Conservation (phyloP, 1,140 invertebrate species). For the Liolophura sinensis region DNA sequence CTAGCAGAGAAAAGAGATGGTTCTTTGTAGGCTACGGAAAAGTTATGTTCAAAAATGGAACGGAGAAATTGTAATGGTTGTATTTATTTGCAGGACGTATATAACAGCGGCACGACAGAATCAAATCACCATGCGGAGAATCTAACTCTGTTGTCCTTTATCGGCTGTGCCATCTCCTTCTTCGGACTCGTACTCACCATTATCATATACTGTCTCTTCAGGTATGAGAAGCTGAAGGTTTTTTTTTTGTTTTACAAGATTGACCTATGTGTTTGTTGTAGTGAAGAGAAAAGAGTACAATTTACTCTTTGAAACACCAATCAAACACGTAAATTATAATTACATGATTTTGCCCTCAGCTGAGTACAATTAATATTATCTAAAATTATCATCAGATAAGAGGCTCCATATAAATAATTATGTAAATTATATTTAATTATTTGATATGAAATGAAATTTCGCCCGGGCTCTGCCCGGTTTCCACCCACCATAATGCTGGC, state of each 20-base stretch:
- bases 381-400: too few relatives aligned
- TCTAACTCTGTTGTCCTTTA: conserved; percentile 61
- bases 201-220: conserved; percentile 61
- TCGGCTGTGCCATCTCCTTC: conserved; percentile 61
- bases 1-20: background rate
- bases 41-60: background rate
- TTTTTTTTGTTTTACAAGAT: background rate
- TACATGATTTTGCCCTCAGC: too few relatives aligned
- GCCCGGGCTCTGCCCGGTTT: too few relatives aligned
- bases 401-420: too few relatives aligned
- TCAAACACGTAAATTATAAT: too few relatives aligned
- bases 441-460: too few relatives aligned
- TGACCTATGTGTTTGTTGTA: background rate
- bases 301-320: background rate
- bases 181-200: conserved; percentile 59
- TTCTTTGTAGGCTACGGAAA: conserved; percentile 7
- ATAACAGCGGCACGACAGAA: conserved; percentile 19
- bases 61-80: background rate
- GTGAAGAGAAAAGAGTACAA: background rate
- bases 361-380: too few relatives aligned
- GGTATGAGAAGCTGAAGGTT: conserved; percentile 42
- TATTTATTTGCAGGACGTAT: conserved; percentile 41
- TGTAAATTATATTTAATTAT: too few relatives aligned
- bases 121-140: conserved; percentile 41
- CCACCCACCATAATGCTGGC: too few relatives aligned